Evolutionary conservation across 2,797 vertebrate genomes (phyloP), one percentile per base, ranked within the genome.

Genomic region (Macrochelys suwanniensis): DNA sequence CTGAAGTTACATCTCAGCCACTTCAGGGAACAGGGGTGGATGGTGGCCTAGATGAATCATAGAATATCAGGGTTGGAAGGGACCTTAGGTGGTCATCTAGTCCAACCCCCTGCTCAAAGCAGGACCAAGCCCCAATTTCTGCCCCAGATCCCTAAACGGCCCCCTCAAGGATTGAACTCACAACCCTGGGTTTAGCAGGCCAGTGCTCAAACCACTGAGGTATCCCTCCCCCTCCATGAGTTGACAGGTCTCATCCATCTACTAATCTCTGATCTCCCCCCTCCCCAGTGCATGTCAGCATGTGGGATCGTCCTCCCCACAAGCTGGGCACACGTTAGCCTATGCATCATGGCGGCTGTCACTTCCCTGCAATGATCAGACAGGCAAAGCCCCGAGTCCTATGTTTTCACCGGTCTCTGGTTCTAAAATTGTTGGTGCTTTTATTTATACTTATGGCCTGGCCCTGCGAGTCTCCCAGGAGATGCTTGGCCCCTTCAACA

Each of bases 321-420:
- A 16, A 11, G n/a, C 87, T 42, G 0, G 0, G 85, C 23, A 0
- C 1, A 0, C 0, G 25, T 76, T 45, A 47, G 37, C 42, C 5
- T 6, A 8, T 37, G 65, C 19, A 26, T 11, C 65, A 37, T 37
- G 10, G 68, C 9, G 42, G 31, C 59, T 33, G 28, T 56, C 10
- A 4, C 31, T 61, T 16, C 37, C 65, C 33, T 17, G 16, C 68
- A 42, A 23, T 5, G 21, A 71, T 42, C 37, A 21, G 19, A 71
- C 42, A 71, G 37, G 25, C 42, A 12, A 26, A 76, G 11, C 25
- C 42, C 61, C 4, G 17, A 16, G 33, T 33, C 31, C 6, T 42
- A 42, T 5, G 23, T 42, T 76, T 15, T 71, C 68, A 42, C 37
- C 37, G 37, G 37, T 42, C n/a, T 11, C 13, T 47, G 25, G 25